Evolutionary conservation across 2,797 vertebrate genomes (phyloP).

Genomic region (Lutjanus argentimaculatus): DNA sequence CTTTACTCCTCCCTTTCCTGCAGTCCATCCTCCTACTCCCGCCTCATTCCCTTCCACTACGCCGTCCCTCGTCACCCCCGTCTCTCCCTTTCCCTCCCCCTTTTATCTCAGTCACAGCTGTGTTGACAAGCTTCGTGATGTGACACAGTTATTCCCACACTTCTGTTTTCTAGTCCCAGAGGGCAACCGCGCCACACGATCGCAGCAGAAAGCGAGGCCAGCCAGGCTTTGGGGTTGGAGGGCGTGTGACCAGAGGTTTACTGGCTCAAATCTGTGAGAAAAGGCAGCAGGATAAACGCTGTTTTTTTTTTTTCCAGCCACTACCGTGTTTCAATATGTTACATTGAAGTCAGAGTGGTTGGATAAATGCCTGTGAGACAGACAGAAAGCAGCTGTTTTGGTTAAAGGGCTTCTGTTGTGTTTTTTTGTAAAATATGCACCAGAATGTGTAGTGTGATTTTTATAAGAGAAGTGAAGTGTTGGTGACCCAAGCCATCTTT

Average conservation of each 20-base stretch:
- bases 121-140: conserved; percentile 10
- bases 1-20: background rate
- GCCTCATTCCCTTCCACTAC: background rate
- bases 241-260: background rate
- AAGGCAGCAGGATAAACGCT: background rate
- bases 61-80: background rate
- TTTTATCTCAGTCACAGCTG: conserved; percentile 50
- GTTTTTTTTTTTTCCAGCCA: background rate
- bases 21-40: no score
- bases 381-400: background rate
- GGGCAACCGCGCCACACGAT: background rate
- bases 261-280: background rate
- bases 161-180: conserved; percentile 21
- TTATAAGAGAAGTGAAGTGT: no score
- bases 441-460: background rate
- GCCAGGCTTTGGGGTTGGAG: background rate
- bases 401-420: background rate
- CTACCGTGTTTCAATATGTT: background rate
- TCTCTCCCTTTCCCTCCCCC: background rate
- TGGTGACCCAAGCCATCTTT: no score
- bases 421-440: background rate
- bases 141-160: conserved; percentile 36
- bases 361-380: background rate
- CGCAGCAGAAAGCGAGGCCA: background rate
- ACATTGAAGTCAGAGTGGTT: background rate